Evolutionary conservation across 2,888 invertebrate genomes (phyloP).

Genomic region (Nematopogon swammerdamellus): DNA sequence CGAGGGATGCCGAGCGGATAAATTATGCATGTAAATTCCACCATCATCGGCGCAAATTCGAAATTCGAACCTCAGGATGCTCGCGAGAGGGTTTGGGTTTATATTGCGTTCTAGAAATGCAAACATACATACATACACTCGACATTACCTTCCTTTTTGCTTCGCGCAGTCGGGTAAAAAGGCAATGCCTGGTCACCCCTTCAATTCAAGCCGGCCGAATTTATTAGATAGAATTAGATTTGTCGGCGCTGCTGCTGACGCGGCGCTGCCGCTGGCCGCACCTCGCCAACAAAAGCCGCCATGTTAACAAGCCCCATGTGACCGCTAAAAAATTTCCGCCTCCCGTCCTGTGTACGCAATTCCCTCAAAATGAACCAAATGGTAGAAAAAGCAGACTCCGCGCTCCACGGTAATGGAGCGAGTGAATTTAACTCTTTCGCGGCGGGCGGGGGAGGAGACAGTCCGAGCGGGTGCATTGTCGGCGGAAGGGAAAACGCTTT

Average conservation of each 20-base stretch:
- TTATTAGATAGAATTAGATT: no score
- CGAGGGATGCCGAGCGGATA: no score
- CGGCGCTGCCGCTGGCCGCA: background rate
- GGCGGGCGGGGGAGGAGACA: background rate
- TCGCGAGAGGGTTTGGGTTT: no score
- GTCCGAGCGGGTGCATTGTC: background rate
- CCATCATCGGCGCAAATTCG: no score
- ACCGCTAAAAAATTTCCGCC: background rate
- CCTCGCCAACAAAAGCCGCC: background rate
- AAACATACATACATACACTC: no score
- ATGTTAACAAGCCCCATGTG: background rate
- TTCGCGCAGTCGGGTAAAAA: no score
- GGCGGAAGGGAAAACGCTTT: background rate
- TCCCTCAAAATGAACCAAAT: background rate
- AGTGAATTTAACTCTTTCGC: background rate
- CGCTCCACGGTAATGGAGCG: background rate
- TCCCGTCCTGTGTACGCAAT: background rate
- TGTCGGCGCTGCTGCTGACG: background rate
- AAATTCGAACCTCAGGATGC: no score
- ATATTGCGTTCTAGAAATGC: no score
- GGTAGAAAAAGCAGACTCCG: background rate
- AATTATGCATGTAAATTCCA: no score
- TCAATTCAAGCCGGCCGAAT: background rate
- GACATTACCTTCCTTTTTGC: no score
- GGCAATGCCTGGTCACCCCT: no score